These are phyloP conservation scores for Drosophila anomalipes DNA, from an alignment of 2,888 invertebrate species.

Conservation along the genomic window DNA sequence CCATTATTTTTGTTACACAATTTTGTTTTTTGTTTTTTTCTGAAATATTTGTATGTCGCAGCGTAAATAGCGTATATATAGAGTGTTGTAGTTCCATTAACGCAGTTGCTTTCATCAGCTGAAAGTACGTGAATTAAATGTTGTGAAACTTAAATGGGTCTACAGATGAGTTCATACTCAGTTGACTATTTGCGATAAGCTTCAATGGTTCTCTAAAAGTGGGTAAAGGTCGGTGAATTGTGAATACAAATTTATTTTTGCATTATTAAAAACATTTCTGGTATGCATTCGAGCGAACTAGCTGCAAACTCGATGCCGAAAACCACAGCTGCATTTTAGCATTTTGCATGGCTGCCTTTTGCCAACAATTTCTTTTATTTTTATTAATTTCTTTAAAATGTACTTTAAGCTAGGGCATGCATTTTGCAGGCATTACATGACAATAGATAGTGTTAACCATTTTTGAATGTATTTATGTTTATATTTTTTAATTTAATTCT, in stretches of 20 bases:
- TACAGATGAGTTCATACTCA: neutral
- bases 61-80: neutral
- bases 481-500: conserved; percentile 78
- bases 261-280: conserved; percentile 28
- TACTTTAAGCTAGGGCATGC: conserved; percentile 59
- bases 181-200: conserved; percentile 4
- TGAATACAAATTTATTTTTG: conserved; percentile 19
- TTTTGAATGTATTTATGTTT: conserved; percentile 5
- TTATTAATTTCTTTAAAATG: conserved; percentile 55
- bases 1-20: conserved; percentile 7
- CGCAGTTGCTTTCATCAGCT: conserved; percentile 5
- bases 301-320: conserved; percentile 11
- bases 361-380: conserved; percentile 46
- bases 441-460: conserved; percentile 37
- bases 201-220: conserved; percentile 1
- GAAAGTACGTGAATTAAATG: neutral
- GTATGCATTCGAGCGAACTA: conserved; percentile 16
- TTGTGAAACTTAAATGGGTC: neutral
- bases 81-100: conserved; percentile 1
- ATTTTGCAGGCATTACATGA: conserved; percentile 22
- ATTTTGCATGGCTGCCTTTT: conserved; percentile 57
- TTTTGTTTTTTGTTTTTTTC: neutral
- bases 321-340: conserved; percentile 55
- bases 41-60: conserved; percentile 22
- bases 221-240: conserved; percentile 3